Evolutionary conservation across 2,113 vertebrate species (phyloP).

Genomic region (Cervus canadensis): DNA sequence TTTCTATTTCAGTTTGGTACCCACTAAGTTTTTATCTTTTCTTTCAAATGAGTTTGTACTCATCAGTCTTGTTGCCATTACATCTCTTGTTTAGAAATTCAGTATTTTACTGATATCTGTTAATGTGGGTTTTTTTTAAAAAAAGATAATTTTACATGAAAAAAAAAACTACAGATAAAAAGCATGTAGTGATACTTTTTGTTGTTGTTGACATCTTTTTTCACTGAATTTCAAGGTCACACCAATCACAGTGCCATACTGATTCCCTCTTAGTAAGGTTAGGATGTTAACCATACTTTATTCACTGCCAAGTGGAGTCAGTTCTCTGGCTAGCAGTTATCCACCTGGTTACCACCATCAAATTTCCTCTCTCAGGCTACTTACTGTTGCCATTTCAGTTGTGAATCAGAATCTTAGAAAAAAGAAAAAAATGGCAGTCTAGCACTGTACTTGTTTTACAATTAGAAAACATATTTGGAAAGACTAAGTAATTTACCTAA

Average conservation of each 20-base stretch:
- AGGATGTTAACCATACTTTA: neutral
- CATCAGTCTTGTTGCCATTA: neutral
- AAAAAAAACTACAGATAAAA: neutral
- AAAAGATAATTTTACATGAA: conserved; percentile 15
- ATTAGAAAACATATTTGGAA: neutral
- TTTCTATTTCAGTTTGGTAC: neutral
- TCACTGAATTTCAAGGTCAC: neutral
- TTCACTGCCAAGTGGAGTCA: neutral
- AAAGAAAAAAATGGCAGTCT: neutral
- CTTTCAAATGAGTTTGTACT: neutral
- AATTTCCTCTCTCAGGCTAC: neutral
- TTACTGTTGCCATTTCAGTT: neutral
- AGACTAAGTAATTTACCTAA: neutral
- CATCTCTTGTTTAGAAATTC: neutral
- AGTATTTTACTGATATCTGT: neutral
- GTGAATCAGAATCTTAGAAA: conserved; percentile 21
- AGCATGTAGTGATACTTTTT: neutral
- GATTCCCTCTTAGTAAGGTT: neutral
- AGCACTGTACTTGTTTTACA: neutral
- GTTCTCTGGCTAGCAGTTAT: neutral
- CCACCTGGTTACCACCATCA: neutral
- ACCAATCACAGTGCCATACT: neutral
- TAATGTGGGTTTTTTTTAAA: neutral
- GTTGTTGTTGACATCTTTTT: neutral
- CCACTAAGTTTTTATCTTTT: neutral